A percentile compares a stretch with the other conserved stretches of the same genome.
Evolutionary conservation across 2,888 invertebrate genomes (phyloP).

Genomic region (Nemapogon koenigi): DNA sequence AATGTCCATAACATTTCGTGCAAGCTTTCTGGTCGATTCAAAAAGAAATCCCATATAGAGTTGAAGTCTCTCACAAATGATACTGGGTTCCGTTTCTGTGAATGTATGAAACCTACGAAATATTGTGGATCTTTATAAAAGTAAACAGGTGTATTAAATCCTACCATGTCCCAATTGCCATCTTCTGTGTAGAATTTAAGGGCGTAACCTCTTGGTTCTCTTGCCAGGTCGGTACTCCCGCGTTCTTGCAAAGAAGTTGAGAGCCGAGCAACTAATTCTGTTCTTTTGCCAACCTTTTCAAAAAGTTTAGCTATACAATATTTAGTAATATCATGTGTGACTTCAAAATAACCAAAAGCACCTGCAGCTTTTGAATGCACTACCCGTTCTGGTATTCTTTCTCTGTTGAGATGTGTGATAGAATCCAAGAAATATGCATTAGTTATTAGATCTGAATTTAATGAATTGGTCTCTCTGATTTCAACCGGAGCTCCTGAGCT

Average conservation of each 20-base stretch:
- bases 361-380: constrained; percentile 90
- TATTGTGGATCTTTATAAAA: constrained; percentile 53
- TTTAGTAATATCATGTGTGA: constrained; percentile 74
- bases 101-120: constrained; percentile 61
- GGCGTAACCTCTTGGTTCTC: constrained; percentile 40
- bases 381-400: constrained; percentile 87
- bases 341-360: constrained; percentile 79
- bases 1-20: constrained; percentile 53
- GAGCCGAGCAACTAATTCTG: constrained; percentile 56
- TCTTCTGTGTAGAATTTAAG: constrained; percentile 16
- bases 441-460: constrained; percentile 16
- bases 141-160: constrained; percentile 60
- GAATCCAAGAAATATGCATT: constrained; percentile 62
- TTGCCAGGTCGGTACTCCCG: constrained; percentile 61
- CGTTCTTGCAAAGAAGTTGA: constrained; percentile 67
- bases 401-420: constrained; percentile 76
- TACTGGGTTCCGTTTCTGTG: constrained; percentile 56
- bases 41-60: constrained; percentile 55
- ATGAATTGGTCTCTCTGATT: constrained; percentile 12
- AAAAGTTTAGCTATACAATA: constrained; percentile 63
- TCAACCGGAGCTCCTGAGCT: constrained; percentile 15
- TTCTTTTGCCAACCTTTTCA: constrained; percentile 56
- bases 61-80: constrained; percentile 29
- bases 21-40: constrained; percentile 43
- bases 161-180: constrained; percentile 18